Evolutionary conservation across 2,113 vertebrate genomes (phyloP), one percentile per base, ranked within the genome.

Genomic region (Reinhardtius hippoglossoides): DNA sequence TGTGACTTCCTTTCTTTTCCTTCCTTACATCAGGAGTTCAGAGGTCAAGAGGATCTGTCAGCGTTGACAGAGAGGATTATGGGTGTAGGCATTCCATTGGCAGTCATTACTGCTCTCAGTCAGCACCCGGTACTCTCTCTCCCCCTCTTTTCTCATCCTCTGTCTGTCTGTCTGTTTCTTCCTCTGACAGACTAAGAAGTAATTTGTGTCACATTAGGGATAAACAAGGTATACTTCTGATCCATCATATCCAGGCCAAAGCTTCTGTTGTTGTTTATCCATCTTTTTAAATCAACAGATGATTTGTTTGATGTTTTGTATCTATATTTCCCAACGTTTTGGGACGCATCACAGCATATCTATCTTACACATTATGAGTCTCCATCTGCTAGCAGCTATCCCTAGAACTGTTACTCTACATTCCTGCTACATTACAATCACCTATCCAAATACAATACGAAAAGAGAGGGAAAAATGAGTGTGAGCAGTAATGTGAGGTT

Each of bases 161-260:
- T 78, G 80, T 90, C 87, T 88, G 57, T 86, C 87, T 84, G 57
- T 86, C 87, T 84, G 84, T 91, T 87, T 91, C 89, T 87, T 89
- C 84, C 74, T 90, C 83, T 92, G 92, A 92, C 92, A 92, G 89
- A 88, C 92, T 90, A 92, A 93, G 89, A 89, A 89, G 88, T 91
- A 93, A 95, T 94, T 95, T 94, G 92, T 95, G 89, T 95, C 91
- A 93, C 95, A 93, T 93, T 94, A 94, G 94, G 60, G 87, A 94
- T 92, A 92, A 91, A 87, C 90, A 89, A 76, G 84, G 80, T 84
- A 87, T 82, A 85, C 87, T 87, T 88, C 89, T 64, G 68, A 67
- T 70, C 74, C 80, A 65, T 76, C 2, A 42, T 3, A 42, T 42
- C 40, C 40, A 50, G 46, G 82, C 76, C 83, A 71, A 80, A 74